Evolutionary conservation across 2,888 invertebrate genomes (phyloP), one percentile per base, ranked within the genome.

Genomic region (Cepaea hortensis): DNA sequence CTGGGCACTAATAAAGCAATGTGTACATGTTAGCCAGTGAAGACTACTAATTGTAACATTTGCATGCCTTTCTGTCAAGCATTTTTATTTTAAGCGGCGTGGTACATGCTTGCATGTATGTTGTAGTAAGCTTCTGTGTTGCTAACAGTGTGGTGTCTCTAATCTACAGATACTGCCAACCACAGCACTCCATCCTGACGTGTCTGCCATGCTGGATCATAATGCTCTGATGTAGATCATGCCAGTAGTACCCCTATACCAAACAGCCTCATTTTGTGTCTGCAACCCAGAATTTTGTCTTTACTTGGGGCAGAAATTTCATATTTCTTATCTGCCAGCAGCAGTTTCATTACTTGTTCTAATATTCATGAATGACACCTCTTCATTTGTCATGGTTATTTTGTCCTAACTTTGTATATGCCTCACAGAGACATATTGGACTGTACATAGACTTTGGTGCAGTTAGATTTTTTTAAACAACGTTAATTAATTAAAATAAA

Each of bases 111-210:
- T 61, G 81, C 81, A 81, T 85, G 81, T 85, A 15, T 85, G 46
- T 79, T 80, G 83, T 76, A 55, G 73, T 82, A 82, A 50, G 65
- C 82, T 48, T 72, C 75, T 85, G 87, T 87, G 87, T 88, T 83
- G 81, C 87, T 87, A 86, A 85, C 83, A 35, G 68, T 86, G 88
- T 84, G 85, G 88, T 86, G 86, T 86, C 87, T 88, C 87, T 86
- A 88, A 88, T 88, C 87, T 86, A 79, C 88, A 88, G 88, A 88
- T 88, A 72, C 83, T 88, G 75, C 87, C 87, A 48, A 83, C 88
- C n/a, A 80, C 84, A 55, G 84, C 85, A 35, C 82, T 86, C 76
- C 85, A 86, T 84, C 87, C 76, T 61, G 86, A 87, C 61, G 80
- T 87, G 85, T 87, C 88, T 55, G 87, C 87, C 79, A 83, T 88